Evolutionary conservation across 2,888 invertebrate genomes (phyloP).

Genomic region (Drosophila lutescens): DNA sequence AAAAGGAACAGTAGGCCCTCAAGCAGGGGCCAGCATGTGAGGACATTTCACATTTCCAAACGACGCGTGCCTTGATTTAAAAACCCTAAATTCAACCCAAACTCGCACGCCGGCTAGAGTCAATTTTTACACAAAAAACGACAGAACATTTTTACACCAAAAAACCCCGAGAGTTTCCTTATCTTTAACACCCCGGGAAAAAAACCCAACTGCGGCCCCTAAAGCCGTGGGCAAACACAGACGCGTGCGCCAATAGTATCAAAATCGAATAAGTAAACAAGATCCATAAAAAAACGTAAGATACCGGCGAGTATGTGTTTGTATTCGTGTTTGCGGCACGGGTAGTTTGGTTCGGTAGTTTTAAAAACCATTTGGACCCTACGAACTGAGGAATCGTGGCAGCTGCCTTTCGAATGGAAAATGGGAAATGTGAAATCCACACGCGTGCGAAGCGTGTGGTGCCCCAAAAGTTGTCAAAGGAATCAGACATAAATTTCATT

Average conservation of each 20-base stretch:
- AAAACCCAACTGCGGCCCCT: conserved; percentile 30
- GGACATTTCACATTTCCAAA: conserved; percentile 8
- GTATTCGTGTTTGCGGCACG: conserved; percentile 26
- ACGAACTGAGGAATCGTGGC: conserved; percentile 26
- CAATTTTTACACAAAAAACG: conserved; percentile 41
- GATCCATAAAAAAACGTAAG: conserved; percentile 56
- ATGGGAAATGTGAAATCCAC: conserved; percentile 73
- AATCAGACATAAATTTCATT: conserved; percentile 40
- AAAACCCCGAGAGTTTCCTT: conserved; percentile 37
- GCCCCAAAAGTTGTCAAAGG: conserved; percentile 52
- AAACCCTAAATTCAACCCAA: conserved; percentile 28
- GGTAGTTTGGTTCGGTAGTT: conserved; percentile 28
- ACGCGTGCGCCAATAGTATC: conserved; percentile 69
- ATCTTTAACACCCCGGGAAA: conserved; percentile 47
- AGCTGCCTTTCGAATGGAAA: conserved; percentile 45
- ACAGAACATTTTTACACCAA: background rate
- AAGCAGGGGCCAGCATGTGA: conserved; percentile 24
- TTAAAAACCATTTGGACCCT: conserved; percentile 37
- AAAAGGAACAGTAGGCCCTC: conserved; percentile 12
- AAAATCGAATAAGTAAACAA: conserved; percentile 72
- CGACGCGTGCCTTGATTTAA: conserved; percentile 47
- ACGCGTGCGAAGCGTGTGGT: conserved; percentile 76
- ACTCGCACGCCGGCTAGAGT: conserved; percentile 30
- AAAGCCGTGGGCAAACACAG: conserved; percentile 61
- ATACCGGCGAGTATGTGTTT: conserved; percentile 34